Evolutionary conservation across 1,140 invertebrate species (phyloP), one percentile per base, ranked within the genome.

Genomic region (Eriocheir sinensis): DNA sequence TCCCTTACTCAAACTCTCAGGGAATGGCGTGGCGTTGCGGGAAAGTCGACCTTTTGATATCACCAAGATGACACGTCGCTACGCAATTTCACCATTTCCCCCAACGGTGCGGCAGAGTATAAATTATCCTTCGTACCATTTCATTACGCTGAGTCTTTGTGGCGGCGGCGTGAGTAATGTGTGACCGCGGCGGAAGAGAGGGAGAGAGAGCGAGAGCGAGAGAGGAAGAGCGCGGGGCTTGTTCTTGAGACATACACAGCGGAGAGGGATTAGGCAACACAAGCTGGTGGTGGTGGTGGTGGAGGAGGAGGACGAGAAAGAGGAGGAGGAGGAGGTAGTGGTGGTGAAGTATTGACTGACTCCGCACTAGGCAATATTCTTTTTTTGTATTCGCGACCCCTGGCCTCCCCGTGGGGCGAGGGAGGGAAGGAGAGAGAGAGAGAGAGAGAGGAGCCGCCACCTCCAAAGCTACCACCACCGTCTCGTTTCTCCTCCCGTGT

Each of bases 361-460:
- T 0, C 40, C n/a, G n/a, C n/a, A 30, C 40, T 89, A 36, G 27
- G n/a, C 40, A 30, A 41, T 44, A 89, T 38, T 89, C 44, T 12
- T 48, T 44, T 44, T 41, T 21, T 38, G 86, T 44, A 44, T 89
- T 89, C 27, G 27, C 60, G 60, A 72, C 53, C n/a, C 44, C 30
- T 41, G 44, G 44, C 44, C 44, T 90, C 32, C 21, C 27, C 40
- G 44, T 34, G 30, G 44, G 32, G 44, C 32, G 89, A 90, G 88
- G 41, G 88, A 89, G 88, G 41, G 88, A 89, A 30, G 53, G 89
- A 90, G 89, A 90, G 89, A 60, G 89, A 90, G 89, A 90, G 89
- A 90, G 83, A 36, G 81, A 86, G 83, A 86, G 83, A 86, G 83
- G 9, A 41, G 32, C 81, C 38, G 8, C 81, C 81, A 32, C 38